Evolutionary conservation across 2,888 invertebrate species (phyloP), one percentile per base, ranked within the genome.

Genomic region (Folsomia manolachei): DNA sequence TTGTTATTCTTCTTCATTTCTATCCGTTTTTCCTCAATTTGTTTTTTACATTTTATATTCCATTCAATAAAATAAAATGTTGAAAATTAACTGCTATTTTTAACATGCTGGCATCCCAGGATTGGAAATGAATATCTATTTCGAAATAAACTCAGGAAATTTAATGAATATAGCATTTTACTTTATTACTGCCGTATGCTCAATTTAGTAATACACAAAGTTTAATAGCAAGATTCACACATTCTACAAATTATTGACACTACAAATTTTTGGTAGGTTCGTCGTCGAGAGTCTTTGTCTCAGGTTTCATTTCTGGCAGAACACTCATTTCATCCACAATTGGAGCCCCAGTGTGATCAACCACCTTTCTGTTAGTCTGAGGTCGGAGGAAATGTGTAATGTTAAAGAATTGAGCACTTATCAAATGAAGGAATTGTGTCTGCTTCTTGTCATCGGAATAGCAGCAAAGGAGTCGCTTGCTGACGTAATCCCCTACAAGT

Each of bases 391-490:
- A 83, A 82, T 88, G 89, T 0, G 91, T 90, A n/a, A 91, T 87
- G 83, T 90, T 90, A 19, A 93, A 82, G 60, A 92, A 84, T 24
- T 89, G 89, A 19, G 93, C 93, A 9, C 90, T 89, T 72, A 94
- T 85, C 51, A 93, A 83, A 81, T 88, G 87, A 11, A 91, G 87
- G 82, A 90, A 94, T 62, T 86, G 85, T 51, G 84, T 84, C 56
- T 87, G 84, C 75, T 88, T 88, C 53, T 81, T 87, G 26, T 86
- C 85, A 82, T 89, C 77, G 18, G 74, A 74, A 68, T 76, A 90
- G 60, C 87, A 89, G 76, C 92, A 90, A 81, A 91, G 85, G 62
- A 95, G 85, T 72, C 94, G 87, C 83, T 93, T 92, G 79, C 92
- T 91, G 27, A 94, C 87, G 82, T 88, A 94, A 81, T 90, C 88